phyloP scores from a whole-genome alignment of 2,797 vertebrate genomes.

The Acanthurus lineatus region DNA sequence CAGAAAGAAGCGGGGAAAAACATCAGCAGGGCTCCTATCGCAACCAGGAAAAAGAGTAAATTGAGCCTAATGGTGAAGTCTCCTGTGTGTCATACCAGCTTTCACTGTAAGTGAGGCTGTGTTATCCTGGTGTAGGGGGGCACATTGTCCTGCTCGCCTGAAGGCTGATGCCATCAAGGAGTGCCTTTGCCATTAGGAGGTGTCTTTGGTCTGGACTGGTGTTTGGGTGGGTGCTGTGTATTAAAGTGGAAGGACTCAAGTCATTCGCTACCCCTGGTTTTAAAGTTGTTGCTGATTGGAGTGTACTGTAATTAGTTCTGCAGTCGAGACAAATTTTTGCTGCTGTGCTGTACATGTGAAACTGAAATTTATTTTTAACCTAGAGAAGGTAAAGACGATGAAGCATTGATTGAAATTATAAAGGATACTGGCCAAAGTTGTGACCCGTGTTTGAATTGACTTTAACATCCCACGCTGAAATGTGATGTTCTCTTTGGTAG shows the following conservation, averaged over 20 bases:
- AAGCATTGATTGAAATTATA: conserved; percentile 21
- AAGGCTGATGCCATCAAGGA: too few relatives aligned
- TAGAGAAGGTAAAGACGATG: neutral
- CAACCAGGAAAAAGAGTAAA: conserved; percentile 20
- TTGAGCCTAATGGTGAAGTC: conserved; percentile 21
- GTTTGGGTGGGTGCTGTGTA: too few relatives aligned
- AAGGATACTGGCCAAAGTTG: conserved; percentile 98
- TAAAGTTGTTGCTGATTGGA: too few relatives aligned
- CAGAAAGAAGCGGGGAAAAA: conserved; percentile 39
- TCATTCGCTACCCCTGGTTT: too few relatives aligned
- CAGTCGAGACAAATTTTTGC: neutral
- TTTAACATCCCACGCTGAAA: conserved; percentile 96
- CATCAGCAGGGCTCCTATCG: conserved; percentile 36
- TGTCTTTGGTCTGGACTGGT: too few relatives aligned
- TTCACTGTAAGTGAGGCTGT: conserved; percentile 18
- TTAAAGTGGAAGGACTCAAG: too few relatives aligned
- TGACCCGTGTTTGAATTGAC: conserved; percentile 97
- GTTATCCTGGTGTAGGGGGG: neutral
- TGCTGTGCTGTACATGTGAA: neutral
- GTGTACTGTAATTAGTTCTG: neutral
- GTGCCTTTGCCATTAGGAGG: too few relatives aligned
- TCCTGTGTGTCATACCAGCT: conserved; percentile 1
- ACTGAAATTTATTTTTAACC: neutral
- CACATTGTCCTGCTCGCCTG: too few relatives aligned
- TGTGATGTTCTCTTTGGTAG: conserved; percentile 98